Percentiles rank a stretch among this genome's conserved stretches.
Evolutionary conservation across 2,888 invertebrate genomes (phyloP).

Genomic region (Seladonia tumulorum): DNA sequence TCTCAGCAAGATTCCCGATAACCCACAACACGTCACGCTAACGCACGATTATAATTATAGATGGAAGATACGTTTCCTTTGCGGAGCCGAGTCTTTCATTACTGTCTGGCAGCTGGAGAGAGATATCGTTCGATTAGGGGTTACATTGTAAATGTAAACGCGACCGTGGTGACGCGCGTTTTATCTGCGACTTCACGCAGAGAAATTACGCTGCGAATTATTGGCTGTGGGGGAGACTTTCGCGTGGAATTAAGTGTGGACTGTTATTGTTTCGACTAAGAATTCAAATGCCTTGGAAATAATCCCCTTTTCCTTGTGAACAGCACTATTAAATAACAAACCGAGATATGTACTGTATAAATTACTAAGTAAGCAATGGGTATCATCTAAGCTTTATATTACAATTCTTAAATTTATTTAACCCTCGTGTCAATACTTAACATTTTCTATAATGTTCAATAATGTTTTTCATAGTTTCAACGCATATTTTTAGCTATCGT

Average conservation of each 20-base stretch:
- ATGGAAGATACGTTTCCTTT: constrained; percentile 66
- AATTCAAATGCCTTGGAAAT: background rate
- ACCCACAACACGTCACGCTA: constrained; percentile 44
- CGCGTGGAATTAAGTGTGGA: background rate
- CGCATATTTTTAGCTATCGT: no score
- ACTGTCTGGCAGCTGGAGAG: constrained; percentile 2
- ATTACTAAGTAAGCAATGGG: background rate
- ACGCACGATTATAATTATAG: constrained; percentile 67
- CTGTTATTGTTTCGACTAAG: background rate
- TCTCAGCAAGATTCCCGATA: constrained; percentile 58
- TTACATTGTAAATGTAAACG: constrained; percentile 25
- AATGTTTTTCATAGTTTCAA: no score
- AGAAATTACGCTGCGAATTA: background rate
- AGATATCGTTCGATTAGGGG: background rate
- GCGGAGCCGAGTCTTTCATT: constrained; percentile 15
- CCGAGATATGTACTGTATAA: background rate
- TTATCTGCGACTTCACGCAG: background rate
- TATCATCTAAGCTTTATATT: no score
- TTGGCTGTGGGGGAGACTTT: background rate
- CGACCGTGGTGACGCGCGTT: background rate
- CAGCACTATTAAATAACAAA: background rate
- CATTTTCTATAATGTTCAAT: no score
- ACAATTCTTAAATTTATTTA: no score
- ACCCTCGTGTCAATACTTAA: no score
- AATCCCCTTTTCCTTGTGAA: background rate